Evolutionary conservation across 2,113 vertebrate species (phyloP).

Genomic region (Oxyruncus cristatus): DNA sequence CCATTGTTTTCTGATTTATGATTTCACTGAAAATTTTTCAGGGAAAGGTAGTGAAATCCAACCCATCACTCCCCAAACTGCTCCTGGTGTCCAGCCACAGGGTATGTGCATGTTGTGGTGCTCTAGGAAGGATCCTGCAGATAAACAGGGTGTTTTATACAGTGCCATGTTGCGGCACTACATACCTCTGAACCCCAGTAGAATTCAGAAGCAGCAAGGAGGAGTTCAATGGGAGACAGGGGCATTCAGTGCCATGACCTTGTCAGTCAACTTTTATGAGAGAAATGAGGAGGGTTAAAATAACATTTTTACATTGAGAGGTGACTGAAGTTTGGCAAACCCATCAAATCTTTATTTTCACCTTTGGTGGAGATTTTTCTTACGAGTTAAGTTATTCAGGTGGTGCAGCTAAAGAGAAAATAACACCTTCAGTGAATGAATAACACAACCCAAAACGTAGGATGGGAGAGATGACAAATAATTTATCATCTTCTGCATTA

Average conservation of each 20-base stretch:
- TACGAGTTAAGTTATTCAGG: slow-evolving; percentile 36
- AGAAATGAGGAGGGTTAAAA: slow-evolving; percentile 13
- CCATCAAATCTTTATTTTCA: slow-evolving; percentile 31
- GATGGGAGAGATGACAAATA: slow-evolving; percentile 1
- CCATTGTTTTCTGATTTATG: not conserved
- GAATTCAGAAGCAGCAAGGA: not conserved
- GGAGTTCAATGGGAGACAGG: not conserved
- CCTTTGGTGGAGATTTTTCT: not conserved
- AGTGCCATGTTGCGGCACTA: not conserved
- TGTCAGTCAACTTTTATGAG: not conserved
- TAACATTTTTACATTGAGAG: not conserved
- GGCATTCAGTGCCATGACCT: not conserved
- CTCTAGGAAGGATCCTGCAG: not conserved
- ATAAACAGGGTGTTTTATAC: not conserved
- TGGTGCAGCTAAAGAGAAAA: slow-evolving; percentile 18
- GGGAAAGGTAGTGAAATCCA: not conserved
- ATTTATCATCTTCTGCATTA: slow-evolving; percentile 27
- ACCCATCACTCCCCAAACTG: not conserved
- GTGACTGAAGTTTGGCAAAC: slow-evolving; percentile 26
- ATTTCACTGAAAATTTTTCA: not conserved
- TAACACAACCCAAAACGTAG: not conserved
- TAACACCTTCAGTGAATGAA: not conserved
- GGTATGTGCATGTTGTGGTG: not conserved
- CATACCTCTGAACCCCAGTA: not conserved
- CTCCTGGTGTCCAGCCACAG: not conserved